Evolutionary conservation across 2,888 invertebrate genomes (phyloP), one percentile per base, ranked within the genome.

Genomic region (Lobophora halterata): DNA sequence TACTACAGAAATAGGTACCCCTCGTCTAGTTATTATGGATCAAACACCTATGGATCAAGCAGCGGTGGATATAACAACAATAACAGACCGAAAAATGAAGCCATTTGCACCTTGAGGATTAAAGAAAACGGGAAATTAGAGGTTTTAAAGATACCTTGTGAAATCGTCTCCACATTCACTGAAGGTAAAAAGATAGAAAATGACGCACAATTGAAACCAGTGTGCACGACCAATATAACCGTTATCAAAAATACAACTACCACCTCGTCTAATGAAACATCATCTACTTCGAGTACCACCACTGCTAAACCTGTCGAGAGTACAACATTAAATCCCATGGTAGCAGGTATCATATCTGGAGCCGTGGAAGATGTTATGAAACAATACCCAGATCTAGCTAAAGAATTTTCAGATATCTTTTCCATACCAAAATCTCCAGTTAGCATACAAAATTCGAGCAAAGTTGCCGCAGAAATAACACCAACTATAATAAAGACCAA

Each of bases 121-220:
- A 74, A 63, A 37, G 79, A 85, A 50, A 67, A 75, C 14, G 65
- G 62, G 3, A 67, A 62, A 19, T 32, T 60, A 7, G 66, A 81
- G 49, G 47, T 55, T 8, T 48, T 86, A 6, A 81, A 70, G 55
- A 71, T 87, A 51, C 86, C 86, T 1, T 87, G 86, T 52, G 86
- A 80, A 63, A 85, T 85, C 4, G 85, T 87, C 4, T 81, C 86
- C 1, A 87, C 86, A 1, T 87, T 87, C 40, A 74, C 76, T 2
- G 65, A 75, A 43, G 70, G 77, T 43, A 64, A 61, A 10, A 69
- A 65, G 39, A 43, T 59, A 18, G 41, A 54, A 40, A 48, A 50
- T 28, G 58, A 59, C 6, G 49, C 55, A 17, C 46, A 52, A 8
- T 50, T 62, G 2, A 75, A 75, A 24, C 55, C 72, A 11, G 66